These are phyloP conservation scores for Tachysurus vachellii DNA, from an alignment of 2,113 vertebrate genomes.

Conservation along the genomic window DNA sequence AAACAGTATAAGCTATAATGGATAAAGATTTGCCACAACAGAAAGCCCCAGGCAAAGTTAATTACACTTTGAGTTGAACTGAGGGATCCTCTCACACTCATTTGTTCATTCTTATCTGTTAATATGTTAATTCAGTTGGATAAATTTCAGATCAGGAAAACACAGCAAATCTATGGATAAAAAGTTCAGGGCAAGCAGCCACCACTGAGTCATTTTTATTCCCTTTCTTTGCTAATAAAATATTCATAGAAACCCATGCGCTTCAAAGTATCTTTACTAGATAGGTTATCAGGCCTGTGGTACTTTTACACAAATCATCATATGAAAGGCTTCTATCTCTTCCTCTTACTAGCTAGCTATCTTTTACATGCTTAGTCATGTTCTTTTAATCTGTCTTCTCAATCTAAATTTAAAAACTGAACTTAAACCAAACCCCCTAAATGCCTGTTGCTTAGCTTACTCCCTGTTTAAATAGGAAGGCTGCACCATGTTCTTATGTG, in stretches of 20 bases:
- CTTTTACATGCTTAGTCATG: slow-evolving; percentile 12
- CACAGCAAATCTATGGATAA: slow-evolving; percentile 27
- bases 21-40: slow-evolving; percentile 39
- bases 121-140: slow-evolving; percentile 35
- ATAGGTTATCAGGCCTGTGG: slow-evolving; percentile 41
- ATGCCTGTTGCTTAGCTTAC: slow-evolving; percentile 33
- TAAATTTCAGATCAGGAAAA: slow-evolving; percentile 18
- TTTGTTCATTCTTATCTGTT: slow-evolving; percentile 34
- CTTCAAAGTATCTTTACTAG: slow-evolving; percentile 37
- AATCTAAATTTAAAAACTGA: not conserved
- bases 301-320: slow-evolving; percentile 41
- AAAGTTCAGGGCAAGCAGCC: slow-evolving; percentile 26
- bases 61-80: slow-evolving; percentile 30
- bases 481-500: slow-evolving; percentile 44
- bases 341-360: not conserved
- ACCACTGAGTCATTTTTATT: slow-evolving; percentile 33
- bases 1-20: slow-evolving; percentile 8
- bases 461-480: slow-evolving; percentile 39
- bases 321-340: slow-evolving; percentile 6
- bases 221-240: slow-evolving; percentile 30
- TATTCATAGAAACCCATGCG: slow-evolving; percentile 37
- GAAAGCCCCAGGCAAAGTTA: slow-evolving; percentile 38
- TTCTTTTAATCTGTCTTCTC: slow-evolving; percentile 4
- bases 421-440: slow-evolving; percentile 38
- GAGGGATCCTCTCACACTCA: slow-evolving; percentile 14